phyloP scores from a whole-genome alignment of 2,113 vertebrate species.

The Lynx canadensis region DNA sequence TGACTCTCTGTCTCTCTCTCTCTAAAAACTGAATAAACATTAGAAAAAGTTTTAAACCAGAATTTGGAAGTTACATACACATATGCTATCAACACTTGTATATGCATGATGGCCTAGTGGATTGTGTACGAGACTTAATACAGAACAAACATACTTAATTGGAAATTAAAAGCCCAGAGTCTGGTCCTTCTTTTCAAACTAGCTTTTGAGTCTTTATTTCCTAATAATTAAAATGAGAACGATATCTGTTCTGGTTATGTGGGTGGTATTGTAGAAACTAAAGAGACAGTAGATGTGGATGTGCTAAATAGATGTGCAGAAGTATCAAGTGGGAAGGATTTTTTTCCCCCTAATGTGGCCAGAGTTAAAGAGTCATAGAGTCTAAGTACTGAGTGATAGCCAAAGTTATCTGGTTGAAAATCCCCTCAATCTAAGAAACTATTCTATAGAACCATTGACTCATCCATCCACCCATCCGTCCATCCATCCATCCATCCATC shows the following conservation, averaged over 20 bases:
- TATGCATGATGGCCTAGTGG: not conserved
- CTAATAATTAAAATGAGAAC: not conserved
- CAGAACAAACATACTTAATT: not conserved
- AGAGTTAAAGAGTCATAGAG: not conserved
- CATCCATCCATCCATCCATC: not conserved
- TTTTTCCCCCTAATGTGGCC: not conserved
- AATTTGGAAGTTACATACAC: not conserved
- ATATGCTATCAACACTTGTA: not conserved
- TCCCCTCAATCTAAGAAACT: not conserved
- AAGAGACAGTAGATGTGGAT: too few relatives aligned
- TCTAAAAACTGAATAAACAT: too few relatives aligned
- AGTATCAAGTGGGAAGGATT: not conserved
- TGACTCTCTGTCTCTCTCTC: too few relatives aligned
- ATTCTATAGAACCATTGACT: not conserved
- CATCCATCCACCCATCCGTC: not conserved
- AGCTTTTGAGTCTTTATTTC: not conserved
- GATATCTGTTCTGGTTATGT: not conserved
- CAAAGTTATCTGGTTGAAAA: not conserved
- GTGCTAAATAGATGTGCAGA: not conserved
- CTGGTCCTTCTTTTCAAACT: not conserved
- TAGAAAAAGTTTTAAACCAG: not conserved
- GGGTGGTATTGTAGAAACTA: not conserved
- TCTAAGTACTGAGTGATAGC: not conserved
- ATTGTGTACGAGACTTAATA: not conserved
- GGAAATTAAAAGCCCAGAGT: not conserved